Evolutionary conservation across 35 echinoderm and acorn worm species (phyloP), one percentile per base, ranked within the genome.

Genomic region (Lytechinus pictus): DNA sequence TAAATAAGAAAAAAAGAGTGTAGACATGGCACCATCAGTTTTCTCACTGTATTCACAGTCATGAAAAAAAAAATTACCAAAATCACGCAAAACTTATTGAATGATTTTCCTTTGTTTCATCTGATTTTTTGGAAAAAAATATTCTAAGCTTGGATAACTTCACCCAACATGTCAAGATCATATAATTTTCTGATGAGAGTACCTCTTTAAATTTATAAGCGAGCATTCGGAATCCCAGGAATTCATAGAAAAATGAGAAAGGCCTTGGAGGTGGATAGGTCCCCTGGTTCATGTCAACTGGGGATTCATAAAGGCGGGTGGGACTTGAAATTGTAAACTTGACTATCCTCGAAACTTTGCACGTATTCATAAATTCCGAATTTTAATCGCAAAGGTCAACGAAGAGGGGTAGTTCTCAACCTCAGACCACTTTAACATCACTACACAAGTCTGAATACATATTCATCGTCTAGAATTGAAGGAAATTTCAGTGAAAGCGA

Each of bases 221-320:
- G 66, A 79, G 66, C 66, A 79, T 79, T 79, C n/a, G 66, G 66
- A 79, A 79, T 79, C 66, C 66, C 66, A 79, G 66, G 66, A 79
- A 79, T 79, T 79, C 66, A 79, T 79, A 79, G 66, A 79, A 79
- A n/a, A 79, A 19, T 79, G 66, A 79, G 66, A 79, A 79, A 79
- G 66, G n/a, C 66, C 66, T 79, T 79, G 66, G 66, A 79, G 66
- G 66, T 79, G 66, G 66, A 79, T 79, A 79, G 66, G 66, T 79
- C 66, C 66, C 14, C 66, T 79, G 66, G 66, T 79, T 79, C 66
- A 79, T 16, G 66, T 79, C 66, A 16, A 79, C 6, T 24, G 66
- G 66, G 66, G 66, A 79, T 79, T 79, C 66, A 79, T 79, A 7
- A 79, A 24, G 66, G 66, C 66, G 66, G 66, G 66, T 79, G 66